Conservation (phyloP, 2,113 vertebrate species). For the Ctenodactylus gundi region DNA sequence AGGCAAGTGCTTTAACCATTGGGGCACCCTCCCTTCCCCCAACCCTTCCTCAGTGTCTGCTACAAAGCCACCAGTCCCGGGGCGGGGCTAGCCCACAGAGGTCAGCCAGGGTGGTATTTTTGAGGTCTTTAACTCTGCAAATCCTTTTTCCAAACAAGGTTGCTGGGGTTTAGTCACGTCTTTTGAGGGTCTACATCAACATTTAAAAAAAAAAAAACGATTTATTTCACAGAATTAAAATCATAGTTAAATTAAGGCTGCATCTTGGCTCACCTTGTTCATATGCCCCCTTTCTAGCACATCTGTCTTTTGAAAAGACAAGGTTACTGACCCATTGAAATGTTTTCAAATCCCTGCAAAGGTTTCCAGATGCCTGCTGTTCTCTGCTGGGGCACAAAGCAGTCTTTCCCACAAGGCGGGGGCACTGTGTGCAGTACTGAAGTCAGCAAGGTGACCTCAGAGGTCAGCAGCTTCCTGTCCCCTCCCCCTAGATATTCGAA, state of each 20-base stretch:
- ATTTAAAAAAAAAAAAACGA: no score
- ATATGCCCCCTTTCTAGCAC: not conserved
- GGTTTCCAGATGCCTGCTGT: not conserved
- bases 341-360: not conserved
- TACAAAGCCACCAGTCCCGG: not conserved
- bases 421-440: not conserved
- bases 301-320: not conserved
- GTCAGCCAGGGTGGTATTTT: not conserved
- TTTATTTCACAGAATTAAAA: not conserved
- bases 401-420: not conserved
- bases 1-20: no score
- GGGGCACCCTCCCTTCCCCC: no score
- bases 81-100: not conserved
- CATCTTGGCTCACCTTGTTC: not conserved
- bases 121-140: not conserved
- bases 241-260: not conserved
- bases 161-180: not conserved
- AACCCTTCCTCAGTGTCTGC: no score
- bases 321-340: not conserved
- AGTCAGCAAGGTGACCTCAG: not conserved
- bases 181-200: no score
- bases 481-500: accelerated
- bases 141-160: not conserved
- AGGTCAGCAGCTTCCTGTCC: not conserved
- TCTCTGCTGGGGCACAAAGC: not conserved